Conservation (phyloP, 2,797 vertebrate genomes). For the Myripristis murdjan region DNA sequence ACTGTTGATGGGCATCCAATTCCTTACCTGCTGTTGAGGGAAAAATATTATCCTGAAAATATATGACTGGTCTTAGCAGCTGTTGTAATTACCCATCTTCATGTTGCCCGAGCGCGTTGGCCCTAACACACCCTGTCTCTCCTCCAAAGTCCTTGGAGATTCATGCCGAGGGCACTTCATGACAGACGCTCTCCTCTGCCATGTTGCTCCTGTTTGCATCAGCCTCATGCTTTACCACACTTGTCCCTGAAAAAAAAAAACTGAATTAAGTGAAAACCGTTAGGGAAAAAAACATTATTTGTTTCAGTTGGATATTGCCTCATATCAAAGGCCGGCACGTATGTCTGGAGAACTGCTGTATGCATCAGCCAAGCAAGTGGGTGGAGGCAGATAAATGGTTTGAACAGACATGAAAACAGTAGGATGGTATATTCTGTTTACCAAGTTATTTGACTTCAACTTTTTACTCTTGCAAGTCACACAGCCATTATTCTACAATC, state of each 20-base stretch:
- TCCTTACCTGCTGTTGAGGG: not conserved
- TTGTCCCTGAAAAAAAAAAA: slow-evolving; percentile 54
- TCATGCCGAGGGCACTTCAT: slow-evolving; percentile 31
- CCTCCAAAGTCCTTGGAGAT: slow-evolving; percentile 49
- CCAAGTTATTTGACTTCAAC: slow-evolving; percentile 4
- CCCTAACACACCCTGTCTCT: slow-evolving; percentile 1
- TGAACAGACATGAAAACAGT: slow-evolving; percentile 11
- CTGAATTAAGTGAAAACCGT: slow-evolving; percentile 55
- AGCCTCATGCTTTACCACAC: slow-evolving; percentile 41
- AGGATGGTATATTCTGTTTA: not conserved
- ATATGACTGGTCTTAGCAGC: slow-evolving; percentile 6
- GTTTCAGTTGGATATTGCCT: slow-evolving; percentile 64
- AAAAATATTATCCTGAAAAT: not conserved
- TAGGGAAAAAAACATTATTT: slow-evolving; percentile 54
- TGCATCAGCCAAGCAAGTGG: not conserved
- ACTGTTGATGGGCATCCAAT: not conserved
- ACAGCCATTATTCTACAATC: not conserved
- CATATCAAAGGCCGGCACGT: slow-evolving; percentile 59
- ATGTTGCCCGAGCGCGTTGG: not conserved
- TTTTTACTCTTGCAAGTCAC: not conserved
- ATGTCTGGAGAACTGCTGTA: slow-evolving; percentile 16
- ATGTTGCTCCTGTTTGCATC: slow-evolving; percentile 66
- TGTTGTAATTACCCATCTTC: slow-evolving; percentile 23
- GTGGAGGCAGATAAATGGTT: slow-evolving; percentile 24
- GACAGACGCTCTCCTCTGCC: slow-evolving; percentile 40